Percentiles rank a stretch among this genome's conserved stretches.
Conservation (phyloP, 2,113 vertebrate species). For the Notechis scutatus region DNA sequence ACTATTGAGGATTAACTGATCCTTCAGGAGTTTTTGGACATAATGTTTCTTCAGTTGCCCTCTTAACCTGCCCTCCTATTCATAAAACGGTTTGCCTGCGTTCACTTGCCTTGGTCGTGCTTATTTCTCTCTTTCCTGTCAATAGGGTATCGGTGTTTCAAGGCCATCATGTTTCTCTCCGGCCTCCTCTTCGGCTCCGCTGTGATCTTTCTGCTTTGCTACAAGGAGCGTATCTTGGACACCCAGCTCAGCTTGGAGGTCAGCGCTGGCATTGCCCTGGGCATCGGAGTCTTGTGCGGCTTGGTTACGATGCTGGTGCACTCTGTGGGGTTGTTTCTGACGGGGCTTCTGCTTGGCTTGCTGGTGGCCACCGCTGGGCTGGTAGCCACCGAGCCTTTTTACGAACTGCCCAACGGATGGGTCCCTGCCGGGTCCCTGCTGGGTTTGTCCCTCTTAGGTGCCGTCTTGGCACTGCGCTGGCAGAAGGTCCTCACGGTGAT, state of each 20-base stretch:
- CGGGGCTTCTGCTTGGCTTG: slow-evolving; percentile 82
- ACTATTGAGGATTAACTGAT: neutral
- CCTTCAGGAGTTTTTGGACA: neutral
- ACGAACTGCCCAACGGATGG: slow-evolving; percentile 80
- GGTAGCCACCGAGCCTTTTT: slow-evolving; percentile 76
- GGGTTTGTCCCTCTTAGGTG: slow-evolving; percentile 80
- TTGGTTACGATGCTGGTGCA: slow-evolving; percentile 87
- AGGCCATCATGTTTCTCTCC: slow-evolving; percentile 88
- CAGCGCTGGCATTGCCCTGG: slow-evolving; percentile 83
- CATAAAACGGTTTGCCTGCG: neutral
- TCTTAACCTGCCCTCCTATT: neutral
- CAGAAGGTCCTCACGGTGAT: slow-evolving; percentile 80
- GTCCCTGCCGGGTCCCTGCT: slow-evolving; percentile 79
- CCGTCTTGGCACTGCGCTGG: slow-evolving; percentile 83
- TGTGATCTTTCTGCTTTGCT: slow-evolving; percentile 86
- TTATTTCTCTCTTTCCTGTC: neutral
- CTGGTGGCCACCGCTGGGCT: slow-evolving; percentile 76
- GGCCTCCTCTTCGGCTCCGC: slow-evolving; percentile 84
- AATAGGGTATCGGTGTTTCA: slow-evolving; percentile 87
- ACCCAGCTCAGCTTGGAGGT: slow-evolving; percentile 85
- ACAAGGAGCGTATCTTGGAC: slow-evolving; percentile 85
- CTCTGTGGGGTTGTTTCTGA: slow-evolving; percentile 88
- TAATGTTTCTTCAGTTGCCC: neutral
- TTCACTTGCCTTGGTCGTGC: neutral
- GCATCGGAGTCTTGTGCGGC: slow-evolving; percentile 84